These are phyloP conservation scores for Casuarius casuarius DNA, from an alignment of 2,113 vertebrate genomes.

Conservation along the genomic window DNA sequence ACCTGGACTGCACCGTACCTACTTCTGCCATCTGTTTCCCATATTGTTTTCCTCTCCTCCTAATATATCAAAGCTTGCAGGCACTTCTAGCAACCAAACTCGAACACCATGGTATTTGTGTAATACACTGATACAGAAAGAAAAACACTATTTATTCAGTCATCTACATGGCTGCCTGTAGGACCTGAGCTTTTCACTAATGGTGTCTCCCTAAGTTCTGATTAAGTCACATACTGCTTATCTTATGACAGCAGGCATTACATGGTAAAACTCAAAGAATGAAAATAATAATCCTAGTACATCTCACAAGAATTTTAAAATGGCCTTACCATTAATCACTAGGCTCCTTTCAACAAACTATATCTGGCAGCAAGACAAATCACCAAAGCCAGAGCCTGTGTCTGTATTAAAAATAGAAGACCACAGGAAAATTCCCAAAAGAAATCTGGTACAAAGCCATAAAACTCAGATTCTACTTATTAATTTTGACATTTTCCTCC, in stretches of 20 bases:
- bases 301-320: constrained; percentile 29
- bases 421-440: constrained; percentile 26
- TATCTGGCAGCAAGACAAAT: constrained; percentile 27
- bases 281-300: constrained; percentile 21
- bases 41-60: not conserved
- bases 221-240: constrained; percentile 23
- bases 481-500: constrained; percentile 10
- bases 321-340: constrained; percentile 13
- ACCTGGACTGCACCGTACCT: not conserved
- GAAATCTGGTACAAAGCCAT: not conserved
- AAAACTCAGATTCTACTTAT: not conserved
- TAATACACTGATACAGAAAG: not conserved
- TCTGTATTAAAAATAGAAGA: constrained; percentile 41
- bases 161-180: not conserved
- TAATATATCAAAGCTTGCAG: not conserved
- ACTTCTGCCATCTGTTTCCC: not conserved
- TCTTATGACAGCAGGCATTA: constrained; percentile 13
- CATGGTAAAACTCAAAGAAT: not conserved
- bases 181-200: not conserved
- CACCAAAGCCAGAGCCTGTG: not conserved
- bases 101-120: not conserved
- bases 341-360: not conserved
- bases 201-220: not conserved
- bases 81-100: not conserved
- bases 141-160: constrained; percentile 9